Percentiles rank a stretch among this genome's conserved stretches.
These are phyloP conservation scores for Rhea pennata DNA, from an alignment of 2,113 vertebrate genomes.

Conservation along the genomic window DNA sequence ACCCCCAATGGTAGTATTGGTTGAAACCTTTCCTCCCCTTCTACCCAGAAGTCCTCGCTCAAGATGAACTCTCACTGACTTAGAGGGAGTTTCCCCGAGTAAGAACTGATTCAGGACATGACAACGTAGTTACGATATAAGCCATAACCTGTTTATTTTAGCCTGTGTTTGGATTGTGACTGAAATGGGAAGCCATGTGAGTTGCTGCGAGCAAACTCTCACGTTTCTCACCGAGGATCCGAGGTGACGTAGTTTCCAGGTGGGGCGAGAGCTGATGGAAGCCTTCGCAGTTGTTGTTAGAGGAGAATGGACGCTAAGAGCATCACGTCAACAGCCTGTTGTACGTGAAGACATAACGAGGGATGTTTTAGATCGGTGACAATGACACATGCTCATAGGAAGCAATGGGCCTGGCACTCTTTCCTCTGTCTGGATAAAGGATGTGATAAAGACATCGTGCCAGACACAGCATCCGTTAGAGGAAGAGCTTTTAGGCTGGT, in stretches of 20 bases:
- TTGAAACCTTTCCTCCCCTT: not conserved
- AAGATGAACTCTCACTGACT: not conserved
- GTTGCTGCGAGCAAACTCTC: not conserved
- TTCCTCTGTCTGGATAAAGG: constrained; percentile 52
- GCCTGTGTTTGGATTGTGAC: not conserved
- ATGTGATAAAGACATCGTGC: constrained; percentile 38
- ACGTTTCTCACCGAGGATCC: not conserved
- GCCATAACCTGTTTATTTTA: constrained; percentile 60
- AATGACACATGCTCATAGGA: constrained; percentile 26
- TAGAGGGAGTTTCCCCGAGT: not conserved
- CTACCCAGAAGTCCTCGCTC: accelerated
- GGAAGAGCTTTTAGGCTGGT: constrained; percentile 47
- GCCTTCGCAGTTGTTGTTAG: not conserved
- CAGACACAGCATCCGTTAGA: not conserved
- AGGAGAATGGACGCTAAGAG: not conserved
- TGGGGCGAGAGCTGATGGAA: constrained; percentile 9
- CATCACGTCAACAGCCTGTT: constrained; percentile 4
- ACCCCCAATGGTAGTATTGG: not conserved
- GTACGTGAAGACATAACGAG: not conserved
- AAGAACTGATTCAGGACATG: not conserved
- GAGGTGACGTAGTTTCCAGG: not conserved
- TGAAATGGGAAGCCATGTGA: not conserved
- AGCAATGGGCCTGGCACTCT: constrained; percentile 49
- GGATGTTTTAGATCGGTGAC: not conserved
- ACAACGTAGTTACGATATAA: not conserved